Base-by-base conservation (phyloP, 2,888 invertebrate genomes). In the Ctenicera cuprea region DNA sequence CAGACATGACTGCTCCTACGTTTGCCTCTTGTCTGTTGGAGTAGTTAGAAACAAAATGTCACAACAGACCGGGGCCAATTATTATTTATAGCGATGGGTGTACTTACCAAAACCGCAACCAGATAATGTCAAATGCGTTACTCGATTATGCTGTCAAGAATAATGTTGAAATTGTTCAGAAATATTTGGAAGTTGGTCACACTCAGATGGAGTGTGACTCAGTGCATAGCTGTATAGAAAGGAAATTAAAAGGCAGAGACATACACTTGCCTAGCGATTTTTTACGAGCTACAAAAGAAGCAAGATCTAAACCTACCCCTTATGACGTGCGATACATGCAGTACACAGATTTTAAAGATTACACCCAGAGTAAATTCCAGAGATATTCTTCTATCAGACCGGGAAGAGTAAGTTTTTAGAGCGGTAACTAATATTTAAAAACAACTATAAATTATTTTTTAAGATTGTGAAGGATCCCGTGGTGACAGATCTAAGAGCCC, bases 201-300 rank as follows among this genome's bases (percentile, higher is more conserved):
- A 82, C 85, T 0, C 83, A 84, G 76, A 84, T 85, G 82, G 83
- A 85, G 71, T 80, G 80, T 22, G 85, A 85, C 73, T 81, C 80
- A 0, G 81, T 83, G 1, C 84, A 86, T 76, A 63, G 80, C 71
- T 68, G 74, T 2, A 82, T 85, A 26, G 85, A 85, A 76, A 74
- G 79, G 52, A 82, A 79, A 30, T 54, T 63, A 74, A 76, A 67
- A 71, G 59, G 4, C 11, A 18, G 16, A 50, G 37, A 37, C 1
- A 50, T 37, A n/a, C 1, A 33, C n/a, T 18, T 64, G 26, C 64
- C 64, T 12, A 16, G 22, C 37, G 50, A 64, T 14, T 64, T 37
- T 9, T 4, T 37, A 12, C 4, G 7, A 20, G 12, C 22, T n/a
- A 37, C 64, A 2, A 50, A 8, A 12, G 64, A 64, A 37, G 64